Conservation (phyloP, 1,140 invertebrate genomes). For the Neodiprion lecontei region DNA sequence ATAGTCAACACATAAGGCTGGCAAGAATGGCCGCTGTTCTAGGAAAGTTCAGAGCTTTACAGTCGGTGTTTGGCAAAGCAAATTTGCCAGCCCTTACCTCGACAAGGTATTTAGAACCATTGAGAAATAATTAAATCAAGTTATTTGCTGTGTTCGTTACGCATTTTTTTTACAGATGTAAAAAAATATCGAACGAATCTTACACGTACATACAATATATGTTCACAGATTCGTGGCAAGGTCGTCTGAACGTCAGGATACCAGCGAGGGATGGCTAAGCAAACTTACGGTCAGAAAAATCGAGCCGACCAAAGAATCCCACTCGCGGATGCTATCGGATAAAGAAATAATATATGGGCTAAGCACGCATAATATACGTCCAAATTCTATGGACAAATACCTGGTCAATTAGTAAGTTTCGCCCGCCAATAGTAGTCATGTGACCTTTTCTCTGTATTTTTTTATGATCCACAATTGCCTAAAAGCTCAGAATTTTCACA, state of each 20-base stretch:
- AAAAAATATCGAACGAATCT: conserved; percentile 6
- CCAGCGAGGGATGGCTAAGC: conserved; percentile 84
- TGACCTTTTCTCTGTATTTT: not conserved
- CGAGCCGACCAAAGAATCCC: conserved; percentile 93
- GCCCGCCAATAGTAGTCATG: not conserved
- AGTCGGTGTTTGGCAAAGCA: conserved; percentile 41
- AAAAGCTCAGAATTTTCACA: too few relatives aligned
- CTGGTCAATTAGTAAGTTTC: conserved; percentile 90
- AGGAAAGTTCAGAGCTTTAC: conserved; percentile 39
- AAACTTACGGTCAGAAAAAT: conserved; percentile 90
- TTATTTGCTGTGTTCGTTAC: conserved; percentile 2
- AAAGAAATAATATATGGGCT: conserved; percentile 94
- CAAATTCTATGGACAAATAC: conserved; percentile 86
- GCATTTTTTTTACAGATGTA: not conserved
- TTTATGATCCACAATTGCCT: not conserved
- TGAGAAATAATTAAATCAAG: conserved; percentile 10
- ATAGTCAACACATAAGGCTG: not conserved
- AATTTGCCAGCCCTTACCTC: conserved; percentile 35
- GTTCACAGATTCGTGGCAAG: conserved; percentile 45
- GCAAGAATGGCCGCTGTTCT: conserved; percentile 47
- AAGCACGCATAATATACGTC: conserved; percentile 92
- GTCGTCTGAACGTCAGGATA: conserved; percentile 60
- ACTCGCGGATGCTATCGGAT: conserved; percentile 92
- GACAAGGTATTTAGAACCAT: conserved; percentile 35
- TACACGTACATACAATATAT: not conserved